Evolutionary conservation across 2,113 vertebrate genomes (phyloP).

Genomic region (Microcebus ravelobensis): DNA sequence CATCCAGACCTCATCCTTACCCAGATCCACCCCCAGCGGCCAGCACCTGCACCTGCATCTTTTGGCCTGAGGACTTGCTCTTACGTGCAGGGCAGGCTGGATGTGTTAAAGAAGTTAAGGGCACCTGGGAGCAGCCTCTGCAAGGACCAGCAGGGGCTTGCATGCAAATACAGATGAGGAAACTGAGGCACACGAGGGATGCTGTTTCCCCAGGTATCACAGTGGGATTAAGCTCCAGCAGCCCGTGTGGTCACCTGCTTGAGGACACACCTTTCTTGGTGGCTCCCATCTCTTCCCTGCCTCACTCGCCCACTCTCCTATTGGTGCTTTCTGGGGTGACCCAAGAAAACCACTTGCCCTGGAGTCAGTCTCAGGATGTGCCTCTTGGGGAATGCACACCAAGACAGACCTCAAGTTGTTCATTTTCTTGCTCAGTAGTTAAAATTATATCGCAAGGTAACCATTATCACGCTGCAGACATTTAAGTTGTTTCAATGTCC

Average conservation of each 20-base stretch:
- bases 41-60: too few species aligned
- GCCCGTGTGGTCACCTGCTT: background rate
- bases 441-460: accelerated
- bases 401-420: background rate
- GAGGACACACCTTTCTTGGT: background rate
- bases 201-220: background rate
- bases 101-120: too few species aligned
- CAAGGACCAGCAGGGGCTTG: background rate
- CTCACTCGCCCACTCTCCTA: background rate
- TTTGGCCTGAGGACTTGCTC: background rate
- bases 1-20: background rate
- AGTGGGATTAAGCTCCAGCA: accelerated
- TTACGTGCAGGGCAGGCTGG: background rate
- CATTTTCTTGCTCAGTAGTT: background rate
- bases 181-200: background rate
- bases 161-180: background rate
- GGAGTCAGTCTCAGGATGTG: background rate
- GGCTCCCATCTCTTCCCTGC: background rate
- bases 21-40: background rate
- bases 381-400: background rate
- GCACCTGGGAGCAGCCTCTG: background rate
- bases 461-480: too few species aligned
- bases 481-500: background rate
- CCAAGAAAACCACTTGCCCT: background rate
- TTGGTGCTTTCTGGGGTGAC: background rate